A percentile compares a stretch with the other conserved stretches of the same genome.
These are phyloP conservation scores for Agriotes lineatus DNA, from an alignment of 2,888 invertebrate species.

Conservation along the genomic window DNA sequence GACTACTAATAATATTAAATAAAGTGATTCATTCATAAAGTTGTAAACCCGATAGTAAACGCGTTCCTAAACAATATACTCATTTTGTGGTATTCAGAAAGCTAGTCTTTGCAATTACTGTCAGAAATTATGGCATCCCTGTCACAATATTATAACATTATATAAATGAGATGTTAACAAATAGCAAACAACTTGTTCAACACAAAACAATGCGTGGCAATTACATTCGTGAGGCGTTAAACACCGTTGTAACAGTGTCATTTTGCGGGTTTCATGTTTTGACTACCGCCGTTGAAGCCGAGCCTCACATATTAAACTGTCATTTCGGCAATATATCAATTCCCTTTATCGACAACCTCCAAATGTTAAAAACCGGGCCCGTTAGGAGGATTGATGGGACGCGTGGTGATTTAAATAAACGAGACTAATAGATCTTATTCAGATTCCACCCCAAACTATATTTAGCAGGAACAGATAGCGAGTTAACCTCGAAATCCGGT, in stretches of 20 bases:
- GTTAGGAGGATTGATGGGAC: constrained; percentile 37
- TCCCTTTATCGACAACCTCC: constrained; percentile 19
- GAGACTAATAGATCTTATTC: constrained; percentile 47
- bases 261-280: background rate
- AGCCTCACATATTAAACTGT: constrained; percentile 6
- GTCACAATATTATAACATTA: too few relatives aligned
- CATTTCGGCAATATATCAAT: constrained; percentile 12
- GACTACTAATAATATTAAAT: too few relatives aligned
- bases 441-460: constrained; percentile 46
- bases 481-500: constrained; percentile 44
- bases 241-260: background rate
- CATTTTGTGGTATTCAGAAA: too few relatives aligned
- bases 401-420: constrained; percentile 44
- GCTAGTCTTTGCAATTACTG: too few relatives aligned
- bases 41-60: too few relatives aligned
- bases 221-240: too few relatives aligned
- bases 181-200: too few relatives aligned
- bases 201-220: too few relatives aligned
- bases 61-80: too few relatives aligned
- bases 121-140: too few relatives aligned
- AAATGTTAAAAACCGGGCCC: constrained; percentile 31
- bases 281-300: background rate
- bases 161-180: too few relatives aligned
- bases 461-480: constrained; percentile 46
- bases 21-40: too few relatives aligned